Evolutionary conservation across 2,888 invertebrate species (phyloP).

Genomic region (Drosophila mulleri): DNA sequence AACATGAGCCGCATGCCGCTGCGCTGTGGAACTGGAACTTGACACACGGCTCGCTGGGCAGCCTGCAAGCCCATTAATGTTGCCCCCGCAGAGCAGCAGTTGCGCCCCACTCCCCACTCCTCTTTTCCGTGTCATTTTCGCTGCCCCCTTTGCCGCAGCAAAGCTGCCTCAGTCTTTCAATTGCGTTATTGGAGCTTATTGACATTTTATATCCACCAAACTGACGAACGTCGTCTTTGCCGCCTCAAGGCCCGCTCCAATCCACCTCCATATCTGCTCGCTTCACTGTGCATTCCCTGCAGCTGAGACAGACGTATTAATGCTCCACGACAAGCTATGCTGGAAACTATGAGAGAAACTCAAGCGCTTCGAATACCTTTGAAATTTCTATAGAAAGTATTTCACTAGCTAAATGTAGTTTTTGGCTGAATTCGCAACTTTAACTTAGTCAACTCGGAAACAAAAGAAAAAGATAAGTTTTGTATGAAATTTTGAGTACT

Average conservation of each 20-base stretch:
- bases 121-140: constrained; percentile 23
- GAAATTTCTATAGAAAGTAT: too few relatives aligned
- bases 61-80: constrained; percentile 38
- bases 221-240: constrained; percentile 35
- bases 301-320: not conserved
- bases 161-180: constrained; percentile 71
- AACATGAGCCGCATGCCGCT: constrained; percentile 46
- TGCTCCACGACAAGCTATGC: constrained; percentile 7
- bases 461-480: too few relatives aligned
- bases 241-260: constrained; percentile 1
- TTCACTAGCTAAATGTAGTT: too few relatives aligned
- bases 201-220: constrained; percentile 77
- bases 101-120: not conserved
- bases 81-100: not conserved
- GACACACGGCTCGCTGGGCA: constrained; percentile 55
- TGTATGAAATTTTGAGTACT: too few relatives aligned
- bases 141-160: constrained; percentile 28
- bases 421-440: too few relatives aligned
- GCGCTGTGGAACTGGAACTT: constrained; percentile 61
- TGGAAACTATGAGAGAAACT: not conserved
- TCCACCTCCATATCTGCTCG: not conserved
- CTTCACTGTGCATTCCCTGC: not conserved
- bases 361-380: too few relatives aligned
- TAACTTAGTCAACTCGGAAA: too few relatives aligned
- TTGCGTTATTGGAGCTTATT: constrained; percentile 79